phyloP scores from a whole-genome alignment of 2,113 vertebrate species.

The Rhegmatorhina hoffmannsi region DNA sequence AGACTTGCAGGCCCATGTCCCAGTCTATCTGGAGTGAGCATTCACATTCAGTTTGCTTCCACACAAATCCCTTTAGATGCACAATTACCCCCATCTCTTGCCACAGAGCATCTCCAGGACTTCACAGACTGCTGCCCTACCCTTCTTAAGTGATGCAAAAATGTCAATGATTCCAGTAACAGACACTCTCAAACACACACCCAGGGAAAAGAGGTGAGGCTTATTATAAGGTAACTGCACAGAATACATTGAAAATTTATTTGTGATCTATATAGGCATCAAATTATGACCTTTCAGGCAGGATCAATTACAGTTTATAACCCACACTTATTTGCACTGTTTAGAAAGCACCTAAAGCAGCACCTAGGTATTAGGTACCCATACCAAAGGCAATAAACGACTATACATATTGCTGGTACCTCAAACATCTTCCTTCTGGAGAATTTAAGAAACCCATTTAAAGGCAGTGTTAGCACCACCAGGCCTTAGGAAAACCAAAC shows the following conservation, averaged over 20 bases:
- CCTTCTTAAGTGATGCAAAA: background rate
- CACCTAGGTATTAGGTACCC: background rate
- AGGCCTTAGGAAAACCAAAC: background rate
- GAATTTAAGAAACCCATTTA: background rate
- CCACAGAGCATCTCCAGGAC: background rate
- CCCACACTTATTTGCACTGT: background rate
- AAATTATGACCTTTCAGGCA: background rate
- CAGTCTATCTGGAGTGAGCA: background rate
- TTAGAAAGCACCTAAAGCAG: background rate
- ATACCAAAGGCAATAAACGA: background rate
- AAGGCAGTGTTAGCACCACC: background rate
- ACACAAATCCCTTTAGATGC: background rate
- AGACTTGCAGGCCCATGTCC: accelerated
- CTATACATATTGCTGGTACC: background rate
- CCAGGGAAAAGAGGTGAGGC: background rate
- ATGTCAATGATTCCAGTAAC: background rate
- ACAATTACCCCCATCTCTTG: too few relatives aligned
- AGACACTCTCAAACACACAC: background rate
- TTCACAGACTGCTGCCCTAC: background rate
- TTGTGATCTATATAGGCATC: background rate
- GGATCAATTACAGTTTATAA: background rate
- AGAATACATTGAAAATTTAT: background rate
- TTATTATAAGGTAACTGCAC: background rate
- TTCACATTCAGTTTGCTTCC: background rate
- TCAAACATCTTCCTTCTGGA: background rate